Evolutionary conservation across 2,797 vertebrate species (phyloP).

Genomic region (Buceros bicornis): DNA sequence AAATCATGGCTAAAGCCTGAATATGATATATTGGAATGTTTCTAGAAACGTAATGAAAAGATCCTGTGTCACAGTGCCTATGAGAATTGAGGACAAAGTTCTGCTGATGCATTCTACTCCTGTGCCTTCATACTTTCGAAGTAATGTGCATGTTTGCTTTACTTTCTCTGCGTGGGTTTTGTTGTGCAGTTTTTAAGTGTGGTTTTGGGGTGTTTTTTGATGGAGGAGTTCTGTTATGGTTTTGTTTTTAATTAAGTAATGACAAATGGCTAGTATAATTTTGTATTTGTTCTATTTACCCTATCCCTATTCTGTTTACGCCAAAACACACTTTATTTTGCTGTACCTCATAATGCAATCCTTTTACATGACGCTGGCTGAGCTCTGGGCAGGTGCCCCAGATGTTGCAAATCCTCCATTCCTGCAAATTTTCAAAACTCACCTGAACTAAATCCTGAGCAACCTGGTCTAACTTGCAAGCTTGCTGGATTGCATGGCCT

Average conservation of each 20-base stretch:
- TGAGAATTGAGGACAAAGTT: background rate
- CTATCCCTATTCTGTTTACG: background rate
- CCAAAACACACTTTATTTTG: fast-evolving
- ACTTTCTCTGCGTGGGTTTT: background rate
- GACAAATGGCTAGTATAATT: background rate
- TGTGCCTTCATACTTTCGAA: background rate
- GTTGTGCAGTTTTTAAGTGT: background rate
- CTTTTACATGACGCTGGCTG: background rate
- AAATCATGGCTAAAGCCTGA: background rate
- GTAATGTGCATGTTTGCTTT: background rate
- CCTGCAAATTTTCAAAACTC: background rate
- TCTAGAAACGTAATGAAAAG: background rate
- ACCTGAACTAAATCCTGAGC: background rate
- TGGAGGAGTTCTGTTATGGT: background rate
- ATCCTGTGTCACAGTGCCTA: background rate
- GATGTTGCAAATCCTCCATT: background rate
- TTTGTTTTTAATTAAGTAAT: background rate
- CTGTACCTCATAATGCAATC: background rate
- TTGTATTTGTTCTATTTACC: background rate
- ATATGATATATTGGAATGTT: background rate
- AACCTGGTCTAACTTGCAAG: background rate
- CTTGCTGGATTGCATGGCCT: background rate
- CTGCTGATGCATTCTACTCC: background rate
- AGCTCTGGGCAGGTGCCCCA: background rate
- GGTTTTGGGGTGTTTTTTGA: background rate